Evolutionary conservation across 2,888 invertebrate genomes (phyloP).

Genomic region (Ditula angustiorana): DNA sequence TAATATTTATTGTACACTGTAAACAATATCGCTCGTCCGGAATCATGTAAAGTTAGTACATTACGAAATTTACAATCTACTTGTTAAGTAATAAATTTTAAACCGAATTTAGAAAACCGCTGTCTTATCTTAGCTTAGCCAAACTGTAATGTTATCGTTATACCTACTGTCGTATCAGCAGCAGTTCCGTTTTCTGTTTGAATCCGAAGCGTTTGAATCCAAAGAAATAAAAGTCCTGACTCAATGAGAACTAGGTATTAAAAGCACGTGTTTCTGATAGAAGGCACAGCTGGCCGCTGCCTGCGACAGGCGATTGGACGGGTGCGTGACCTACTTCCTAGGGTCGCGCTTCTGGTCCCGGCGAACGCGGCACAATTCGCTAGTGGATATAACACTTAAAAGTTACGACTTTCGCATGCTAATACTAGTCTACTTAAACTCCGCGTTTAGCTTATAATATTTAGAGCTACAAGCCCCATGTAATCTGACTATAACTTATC

Average conservation of each 20-base stretch:
- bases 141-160: too few species aligned
- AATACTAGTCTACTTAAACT: background rate
- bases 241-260: background rate
- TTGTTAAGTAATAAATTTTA: too few species aligned
- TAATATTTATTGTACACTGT: too few species aligned
- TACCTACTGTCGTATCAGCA: too few species aligned
- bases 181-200: too few species aligned
- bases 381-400: conserved; percentile 1
- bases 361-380: conserved; percentile 7
- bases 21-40: too few species aligned
- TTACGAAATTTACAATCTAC: too few species aligned
- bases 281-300: conserved; percentile 18
- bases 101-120: too few species aligned
- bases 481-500: background rate
- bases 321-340: conserved; percentile 35
- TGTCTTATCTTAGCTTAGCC: too few species aligned
- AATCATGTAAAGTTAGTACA: too few species aligned
- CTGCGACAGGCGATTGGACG: conserved; percentile 9
- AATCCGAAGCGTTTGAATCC: background rate
- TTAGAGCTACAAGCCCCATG: background rate
- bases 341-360: conserved; percentile 28
- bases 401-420: conserved; percentile 23
- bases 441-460: background rate
- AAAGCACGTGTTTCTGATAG: conserved; percentile 9
- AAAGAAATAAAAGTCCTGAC: background rate